These are phyloP conservation scores for Rostratula benghalensis DNA, from an alignment of 2,113 vertebrate species.

Conservation along the genomic window DNA sequence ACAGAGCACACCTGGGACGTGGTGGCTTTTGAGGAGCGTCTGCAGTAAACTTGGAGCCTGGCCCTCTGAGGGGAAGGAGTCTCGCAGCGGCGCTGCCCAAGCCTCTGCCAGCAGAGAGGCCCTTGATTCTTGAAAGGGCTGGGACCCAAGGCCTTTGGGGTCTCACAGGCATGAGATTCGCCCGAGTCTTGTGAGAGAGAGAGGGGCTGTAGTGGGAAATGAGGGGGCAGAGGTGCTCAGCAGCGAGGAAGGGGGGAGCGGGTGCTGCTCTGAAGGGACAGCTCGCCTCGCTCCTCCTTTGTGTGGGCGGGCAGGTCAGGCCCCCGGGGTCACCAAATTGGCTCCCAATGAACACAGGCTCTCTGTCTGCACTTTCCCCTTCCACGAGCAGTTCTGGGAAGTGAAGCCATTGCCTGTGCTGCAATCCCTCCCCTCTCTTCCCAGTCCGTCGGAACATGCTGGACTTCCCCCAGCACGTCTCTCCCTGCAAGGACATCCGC, in stretches of 20 bases:
- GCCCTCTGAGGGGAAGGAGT: background rate
- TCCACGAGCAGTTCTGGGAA: fast-evolving
- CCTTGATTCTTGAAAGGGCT: background rate
- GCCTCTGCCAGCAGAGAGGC: background rate
- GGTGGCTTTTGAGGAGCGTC: no score
- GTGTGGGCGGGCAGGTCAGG: background rate
- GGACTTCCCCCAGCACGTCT: slow-evolving; percentile 97
- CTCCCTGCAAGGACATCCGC: slow-evolving; percentile 85
- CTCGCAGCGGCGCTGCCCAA: fast-evolving
- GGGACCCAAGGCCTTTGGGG: fast-evolving
- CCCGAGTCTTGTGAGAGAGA: background rate
- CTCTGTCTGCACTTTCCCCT: background rate
- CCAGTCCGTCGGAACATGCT: slow-evolving; percentile 91
- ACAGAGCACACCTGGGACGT: fast-evolving
- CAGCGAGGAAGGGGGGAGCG: fast-evolving
- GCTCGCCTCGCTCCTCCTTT: background rate
- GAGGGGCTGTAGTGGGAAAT: background rate
- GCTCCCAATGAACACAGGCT: background rate
- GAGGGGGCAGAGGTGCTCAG: fast-evolving
- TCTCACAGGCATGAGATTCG: fast-evolving
- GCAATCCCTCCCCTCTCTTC: background rate
- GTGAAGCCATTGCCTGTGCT: fast-evolving
- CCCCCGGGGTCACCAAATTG: background rate
- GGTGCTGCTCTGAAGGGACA: background rate
- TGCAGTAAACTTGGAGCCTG: background rate